phyloP scores from a whole-genome alignment of 2,113 vertebrate species.

The Spea bombifrons region DNA sequence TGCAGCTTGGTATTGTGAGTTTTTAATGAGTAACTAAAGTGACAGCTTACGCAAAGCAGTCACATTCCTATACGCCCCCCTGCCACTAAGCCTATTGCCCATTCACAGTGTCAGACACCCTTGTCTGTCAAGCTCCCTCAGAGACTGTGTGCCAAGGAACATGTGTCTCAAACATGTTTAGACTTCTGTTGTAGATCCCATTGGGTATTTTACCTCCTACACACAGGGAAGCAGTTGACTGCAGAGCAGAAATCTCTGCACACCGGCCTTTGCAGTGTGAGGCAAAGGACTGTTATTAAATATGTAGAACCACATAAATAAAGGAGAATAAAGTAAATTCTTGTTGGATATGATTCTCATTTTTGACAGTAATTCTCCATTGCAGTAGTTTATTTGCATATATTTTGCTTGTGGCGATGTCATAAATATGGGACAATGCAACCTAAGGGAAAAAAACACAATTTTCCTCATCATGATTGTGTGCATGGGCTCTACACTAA shows the following conservation, averaged over 20 bases:
- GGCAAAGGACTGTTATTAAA: too few species aligned
- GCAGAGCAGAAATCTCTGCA: not conserved
- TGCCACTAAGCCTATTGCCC: not conserved
- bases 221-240: not conserved
- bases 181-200: not conserved
- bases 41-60: not conserved
- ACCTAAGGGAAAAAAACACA: too few species aligned
- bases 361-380: too few species aligned
- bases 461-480: too few species aligned
- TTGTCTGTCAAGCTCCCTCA: not conserved
- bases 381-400: too few species aligned
- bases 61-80: constrained; percentile 28
- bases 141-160: not conserved
- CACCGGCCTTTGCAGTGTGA: not conserved
- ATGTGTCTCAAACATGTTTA: not conserved
- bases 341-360: too few species aligned
- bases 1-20: constrained; percentile 12
- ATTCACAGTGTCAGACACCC: constrained; percentile 15
- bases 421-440: too few species aligned
- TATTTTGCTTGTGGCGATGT: too few species aligned
- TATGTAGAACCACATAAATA: too few species aligned
- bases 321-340: too few species aligned
- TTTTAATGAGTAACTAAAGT: constrained; percentile 30
- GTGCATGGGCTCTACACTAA: too few species aligned
- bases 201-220: not conserved